phyloP scores from a whole-genome alignment of 2,888 invertebrate genomes.

The Xiphydria camelus region DNA sequence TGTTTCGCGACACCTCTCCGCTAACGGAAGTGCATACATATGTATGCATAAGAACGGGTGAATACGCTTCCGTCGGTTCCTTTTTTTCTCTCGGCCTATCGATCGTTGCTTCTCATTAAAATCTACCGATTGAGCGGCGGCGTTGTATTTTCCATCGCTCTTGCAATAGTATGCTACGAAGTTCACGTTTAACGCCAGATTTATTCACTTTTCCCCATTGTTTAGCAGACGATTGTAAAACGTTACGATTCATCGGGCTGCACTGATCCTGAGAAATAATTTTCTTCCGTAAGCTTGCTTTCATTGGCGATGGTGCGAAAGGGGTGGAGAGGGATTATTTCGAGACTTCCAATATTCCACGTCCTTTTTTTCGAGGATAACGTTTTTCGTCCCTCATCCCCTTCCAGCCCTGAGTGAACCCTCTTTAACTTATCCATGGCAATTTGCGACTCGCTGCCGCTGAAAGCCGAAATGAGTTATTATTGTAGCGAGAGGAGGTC shows the following conservation, averaged over 20 bases:
- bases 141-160: too few species aligned
- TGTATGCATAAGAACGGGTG: too few species aligned
- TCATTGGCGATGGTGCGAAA: too few species aligned
- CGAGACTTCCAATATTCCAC: background rate
- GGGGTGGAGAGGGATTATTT: background rate
- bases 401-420: background rate
- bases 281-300: background rate
- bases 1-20: too few species aligned
- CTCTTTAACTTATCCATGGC: background rate
- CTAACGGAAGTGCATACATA: too few species aligned
- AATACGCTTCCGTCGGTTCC: too few species aligned
- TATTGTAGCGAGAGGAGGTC: background rate
- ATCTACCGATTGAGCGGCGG: background rate
- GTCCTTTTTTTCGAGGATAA: background rate
- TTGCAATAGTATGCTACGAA: too few species aligned
- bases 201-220: too few species aligned
- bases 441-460: constrained; percentile 1
- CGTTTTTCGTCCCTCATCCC: background rate
- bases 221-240: too few species aligned
- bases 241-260: too few species aligned
- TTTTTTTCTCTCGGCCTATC: too few species aligned
- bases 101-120: background rate
- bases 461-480: background rate
- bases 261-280: background rate
- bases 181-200: too few species aligned